phyloP scores from a whole-genome alignment of 2,113 vertebrate species.

The Zingel zingel region DNA sequence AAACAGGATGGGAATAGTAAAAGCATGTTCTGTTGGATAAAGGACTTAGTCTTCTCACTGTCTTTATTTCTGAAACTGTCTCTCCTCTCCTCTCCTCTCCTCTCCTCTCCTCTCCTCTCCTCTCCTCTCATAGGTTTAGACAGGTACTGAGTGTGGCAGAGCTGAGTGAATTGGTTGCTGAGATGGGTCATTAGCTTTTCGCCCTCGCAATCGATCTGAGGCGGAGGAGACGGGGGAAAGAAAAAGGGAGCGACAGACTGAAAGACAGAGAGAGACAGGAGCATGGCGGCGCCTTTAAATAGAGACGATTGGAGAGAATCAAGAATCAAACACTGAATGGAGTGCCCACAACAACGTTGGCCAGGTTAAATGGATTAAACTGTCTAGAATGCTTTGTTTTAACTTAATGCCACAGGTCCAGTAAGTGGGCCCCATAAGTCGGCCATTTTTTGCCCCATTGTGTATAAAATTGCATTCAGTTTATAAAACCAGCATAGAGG shows the following conservation, averaged over 20 bases:
- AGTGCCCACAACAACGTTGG: constrained; percentile 69
- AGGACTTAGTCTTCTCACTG: not conserved
- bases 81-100: constrained; percentile 45
- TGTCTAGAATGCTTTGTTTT: constrained; percentile 79
- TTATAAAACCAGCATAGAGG: constrained; percentile 52
- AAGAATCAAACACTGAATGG: constrained; percentile 73
- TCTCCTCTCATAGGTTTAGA: constrained; percentile 72
- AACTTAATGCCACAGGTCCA: constrained; percentile 72
- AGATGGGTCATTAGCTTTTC: constrained; percentile 83
- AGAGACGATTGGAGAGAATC: constrained; percentile 70
- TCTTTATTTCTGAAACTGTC: not conserved
- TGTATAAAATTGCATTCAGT: not conserved
- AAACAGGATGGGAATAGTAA: not conserved
- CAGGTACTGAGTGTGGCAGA: constrained; percentile 80
- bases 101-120: constrained; percentile 25
- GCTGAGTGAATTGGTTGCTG: constrained; percentile 83
- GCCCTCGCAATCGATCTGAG: constrained; percentile 79
- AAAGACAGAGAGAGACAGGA: constrained; percentile 49
- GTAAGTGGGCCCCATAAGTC: constrained; percentile 54
- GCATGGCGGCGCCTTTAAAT: constrained; percentile 63
- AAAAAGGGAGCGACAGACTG: constrained; percentile 40
- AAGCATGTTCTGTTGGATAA: too few relatives aligned
- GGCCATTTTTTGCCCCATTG: constrained; percentile 51
- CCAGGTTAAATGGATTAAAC: constrained; percentile 79
- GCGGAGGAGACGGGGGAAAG: constrained; percentile 49